Conservation (phyloP, 1,140 invertebrate species). For the Lepidurus packardi region DNA sequence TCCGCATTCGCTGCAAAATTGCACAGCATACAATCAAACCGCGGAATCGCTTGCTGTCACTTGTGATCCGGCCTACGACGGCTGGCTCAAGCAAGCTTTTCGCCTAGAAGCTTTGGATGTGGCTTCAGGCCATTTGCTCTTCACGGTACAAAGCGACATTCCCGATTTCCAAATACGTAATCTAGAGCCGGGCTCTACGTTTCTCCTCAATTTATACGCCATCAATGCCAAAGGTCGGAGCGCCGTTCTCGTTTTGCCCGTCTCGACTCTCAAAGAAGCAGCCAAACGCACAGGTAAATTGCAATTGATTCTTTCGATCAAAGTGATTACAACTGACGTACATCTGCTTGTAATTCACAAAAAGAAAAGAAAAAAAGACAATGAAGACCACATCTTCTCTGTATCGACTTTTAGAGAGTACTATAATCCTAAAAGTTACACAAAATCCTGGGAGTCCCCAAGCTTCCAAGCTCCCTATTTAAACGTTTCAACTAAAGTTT, state of each 20-base stretch:
- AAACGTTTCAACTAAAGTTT: neutral
- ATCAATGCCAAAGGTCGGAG: constrained; percentile 73
- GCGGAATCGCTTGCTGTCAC: constrained; percentile 40
- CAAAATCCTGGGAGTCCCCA: neutral
- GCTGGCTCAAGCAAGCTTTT: constrained; percentile 41
- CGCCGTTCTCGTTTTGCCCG: constrained; percentile 59
- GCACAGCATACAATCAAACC: constrained; percentile 41
- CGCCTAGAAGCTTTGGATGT: constrained; percentile 40
- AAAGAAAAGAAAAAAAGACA: neutral
- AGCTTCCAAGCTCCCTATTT: neutral
- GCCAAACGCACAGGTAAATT: constrained; percentile 69
- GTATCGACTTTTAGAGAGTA: too few relatives aligned
- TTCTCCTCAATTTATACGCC: constrained; percentile 66
- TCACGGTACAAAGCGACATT: constrained; percentile 28
- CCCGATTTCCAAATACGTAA: constrained; percentile 61
- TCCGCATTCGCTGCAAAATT: constrained; percentile 41
- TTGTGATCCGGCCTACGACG: constrained; percentile 41
- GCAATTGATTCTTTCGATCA: neutral
- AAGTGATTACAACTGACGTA: neutral
- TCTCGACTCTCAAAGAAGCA: constrained; percentile 67
- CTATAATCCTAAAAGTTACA: neutral
- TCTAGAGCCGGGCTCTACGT: constrained; percentile 65
- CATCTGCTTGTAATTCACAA: neutral
- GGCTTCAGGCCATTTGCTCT: constrained; percentile 31
- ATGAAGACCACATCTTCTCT: neutral